Evolutionary conservation across 2,888 invertebrate genomes (phyloP), one percentile per base, ranked within the genome.

Genomic region (Euplagia quadripunctaria): DNA sequence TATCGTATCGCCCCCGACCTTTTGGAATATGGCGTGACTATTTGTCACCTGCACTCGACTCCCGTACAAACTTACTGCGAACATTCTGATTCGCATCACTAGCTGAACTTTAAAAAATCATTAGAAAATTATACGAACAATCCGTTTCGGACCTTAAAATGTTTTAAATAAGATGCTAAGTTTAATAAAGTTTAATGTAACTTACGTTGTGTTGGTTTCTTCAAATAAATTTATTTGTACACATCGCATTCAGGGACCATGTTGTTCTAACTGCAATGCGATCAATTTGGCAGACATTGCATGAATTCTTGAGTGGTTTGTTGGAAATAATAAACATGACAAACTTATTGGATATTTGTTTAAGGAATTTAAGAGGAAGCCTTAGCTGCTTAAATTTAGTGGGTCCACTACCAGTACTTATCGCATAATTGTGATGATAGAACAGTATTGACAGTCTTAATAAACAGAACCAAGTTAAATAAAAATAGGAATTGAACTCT

Each of bases 11-110:
- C 90, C 91, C 87, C 92, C 92, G 91, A 92, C 93, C 93, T 94
- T 92, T 85, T 93, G 91, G 91, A 89, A 91, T 86, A 91, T 92
- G 89, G 91, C 93, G 93, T 94, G 94, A 94, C 96, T 95, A 95
- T 96, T 96, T 96, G 96, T 96, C 96, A 95, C 95, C 91, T 91
- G 91, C 89, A 92, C 91, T 92, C 89, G 95, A 95, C 96, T 96
- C 94, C 96, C 91, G 95, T 95, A 95, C 92, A 89, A 88, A 89
- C 89, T 91, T 88, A 92, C 91, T 90, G 90, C 88, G 89, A 93
- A 94, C 93, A 94, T 91, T 89, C 91, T 92, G 94, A 95, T 95
- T 94, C 91, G 87, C 93, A 94, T 95, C 94, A 91, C 89, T 86
- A 87, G 75, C 78, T 74, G 16, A 71, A 74, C 72, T 76, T 79